phyloP scores from a whole-genome alignment of 2,113 vertebrate species.

The Notothenia rossii region DNA sequence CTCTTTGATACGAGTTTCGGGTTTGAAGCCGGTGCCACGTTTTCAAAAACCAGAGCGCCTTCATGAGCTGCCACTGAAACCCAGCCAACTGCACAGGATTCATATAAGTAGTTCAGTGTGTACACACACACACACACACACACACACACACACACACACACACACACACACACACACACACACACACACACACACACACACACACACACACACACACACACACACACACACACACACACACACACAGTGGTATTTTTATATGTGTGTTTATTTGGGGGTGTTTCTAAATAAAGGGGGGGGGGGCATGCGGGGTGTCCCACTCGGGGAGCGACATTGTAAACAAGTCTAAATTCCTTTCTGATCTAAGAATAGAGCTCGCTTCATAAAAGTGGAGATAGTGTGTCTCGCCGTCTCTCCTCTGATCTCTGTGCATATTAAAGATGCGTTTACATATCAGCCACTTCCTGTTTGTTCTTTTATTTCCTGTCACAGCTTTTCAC shows the following conservation, averaged over 20 bases:
- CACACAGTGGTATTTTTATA: constrained; percentile 75
- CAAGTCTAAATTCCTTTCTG: constrained; percentile 69
- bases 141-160: constrained; percentile 59
- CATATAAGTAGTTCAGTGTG: constrained; percentile 71
- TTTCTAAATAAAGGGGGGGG: constrained; percentile 73
- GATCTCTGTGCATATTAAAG: constrained; percentile 3
- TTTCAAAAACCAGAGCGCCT: constrained; percentile 70
- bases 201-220: constrained; percentile 72
- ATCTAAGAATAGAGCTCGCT: constrained; percentile 78
- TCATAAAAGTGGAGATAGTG: constrained; percentile 60
- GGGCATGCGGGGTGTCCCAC: constrained; percentile 70
- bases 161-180: constrained; percentile 79
- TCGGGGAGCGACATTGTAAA: constrained; percentile 71
- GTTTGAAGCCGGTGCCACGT: constrained; percentile 66
- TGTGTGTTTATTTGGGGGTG: constrained; percentile 72
- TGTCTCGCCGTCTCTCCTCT: constrained; percentile 31
- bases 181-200: constrained; percentile 79
- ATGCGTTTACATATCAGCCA: neutral
- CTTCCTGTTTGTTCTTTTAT: constrained; percentile 10
- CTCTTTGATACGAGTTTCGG: constrained; percentile 75
- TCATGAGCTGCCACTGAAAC: constrained; percentile 72
- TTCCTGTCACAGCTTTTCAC: neutral
- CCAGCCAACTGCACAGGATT: constrained; percentile 61
- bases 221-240: constrained; percentile 40
- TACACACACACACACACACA: constrained; percentile 59